Evolutionary conservation across 2,888 invertebrate species (phyloP).

Genomic region (Epinotia brunnichana): DNA sequence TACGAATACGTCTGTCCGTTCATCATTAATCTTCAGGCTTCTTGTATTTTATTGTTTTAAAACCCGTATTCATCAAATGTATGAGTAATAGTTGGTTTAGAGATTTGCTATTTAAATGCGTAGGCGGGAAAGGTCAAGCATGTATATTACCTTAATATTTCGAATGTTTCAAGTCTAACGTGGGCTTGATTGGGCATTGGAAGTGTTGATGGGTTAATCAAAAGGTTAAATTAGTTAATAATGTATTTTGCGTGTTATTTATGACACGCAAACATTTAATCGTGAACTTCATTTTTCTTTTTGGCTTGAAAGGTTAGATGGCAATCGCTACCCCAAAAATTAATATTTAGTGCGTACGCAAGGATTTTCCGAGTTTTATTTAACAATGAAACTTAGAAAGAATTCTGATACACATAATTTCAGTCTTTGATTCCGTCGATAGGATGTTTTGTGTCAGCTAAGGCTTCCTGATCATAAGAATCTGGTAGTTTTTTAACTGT

Average conservation of each 20-base stretch:
- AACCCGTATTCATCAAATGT: conserved; percentile 34
- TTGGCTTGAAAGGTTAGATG: too few relatives aligned
- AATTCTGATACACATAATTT: too few relatives aligned
- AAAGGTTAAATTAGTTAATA: conserved; percentile 6
- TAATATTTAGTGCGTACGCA: too few relatives aligned
- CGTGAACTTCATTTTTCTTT: too few relatives aligned
- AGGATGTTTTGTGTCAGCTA: too few relatives aligned
- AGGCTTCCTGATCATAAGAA: too few relatives aligned
- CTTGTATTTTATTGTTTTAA: conserved; percentile 43
- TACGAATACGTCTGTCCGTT: conserved; percentile 39
- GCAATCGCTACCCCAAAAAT: too few relatives aligned
- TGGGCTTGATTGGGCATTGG: conserved; percentile 23
- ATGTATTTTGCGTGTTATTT: neutral
- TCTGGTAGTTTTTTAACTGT: too few relatives aligned
- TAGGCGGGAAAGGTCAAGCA: conserved; percentile 36
- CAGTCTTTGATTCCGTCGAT: too few relatives aligned
- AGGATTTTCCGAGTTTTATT: too few relatives aligned
- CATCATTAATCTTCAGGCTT: conserved; percentile 42
- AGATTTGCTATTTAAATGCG: conserved; percentile 32
- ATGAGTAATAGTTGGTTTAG: conserved; percentile 24
- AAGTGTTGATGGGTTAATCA: conserved; percentile 17
- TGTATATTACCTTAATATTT: conserved; percentile 37
- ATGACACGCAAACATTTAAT: too few relatives aligned
- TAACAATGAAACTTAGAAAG: too few relatives aligned
- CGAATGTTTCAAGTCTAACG: conserved; percentile 8